Conservation (phyloP, 2,888 invertebrate species). For the Tanypteryx hageni region DNA sequence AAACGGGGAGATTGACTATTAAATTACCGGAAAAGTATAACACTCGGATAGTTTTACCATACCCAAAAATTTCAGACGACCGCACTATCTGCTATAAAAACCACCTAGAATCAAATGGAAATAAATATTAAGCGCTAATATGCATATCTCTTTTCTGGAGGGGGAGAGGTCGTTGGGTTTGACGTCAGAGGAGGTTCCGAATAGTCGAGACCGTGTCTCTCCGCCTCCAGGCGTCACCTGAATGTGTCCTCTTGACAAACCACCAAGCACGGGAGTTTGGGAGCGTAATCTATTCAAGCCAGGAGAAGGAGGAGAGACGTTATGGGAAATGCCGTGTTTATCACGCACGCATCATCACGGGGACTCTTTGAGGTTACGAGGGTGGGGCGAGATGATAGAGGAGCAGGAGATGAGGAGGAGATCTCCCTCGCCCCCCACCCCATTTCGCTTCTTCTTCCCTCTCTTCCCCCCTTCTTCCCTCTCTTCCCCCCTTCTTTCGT, state of each 20-base stretch:
- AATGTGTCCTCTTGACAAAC: conserved; percentile 17
- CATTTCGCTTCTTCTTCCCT: background rate
- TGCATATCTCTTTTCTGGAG: background rate
- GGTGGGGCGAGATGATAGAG: background rate
- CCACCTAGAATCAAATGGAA: background rate
- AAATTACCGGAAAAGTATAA: too few species aligned
- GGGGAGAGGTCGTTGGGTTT: background rate
- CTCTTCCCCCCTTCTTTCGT: background rate
- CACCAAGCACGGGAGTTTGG: background rate
- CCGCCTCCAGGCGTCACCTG: background rate
- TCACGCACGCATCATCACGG: conserved; percentile 20
- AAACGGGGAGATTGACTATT: too few species aligned
- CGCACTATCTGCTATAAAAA: background rate
- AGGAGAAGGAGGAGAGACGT: background rate
- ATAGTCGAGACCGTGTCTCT: too few species aligned
- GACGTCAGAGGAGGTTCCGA: background rate
- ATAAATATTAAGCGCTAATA: background rate
- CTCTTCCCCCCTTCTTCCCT: too few species aligned
- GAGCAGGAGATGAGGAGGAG: background rate
- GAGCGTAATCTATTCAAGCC: background rate
- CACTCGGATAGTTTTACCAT: too few species aligned
- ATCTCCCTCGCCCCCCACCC: background rate
- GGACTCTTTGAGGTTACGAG: conserved; percentile 18
- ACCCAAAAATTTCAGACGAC: too few species aligned
- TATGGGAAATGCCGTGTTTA: conserved; percentile 27